Evolutionary conservation across 2,797 vertebrate species (phyloP), one percentile per base, ranked within the genome.

Genomic region (Tapirus indicus): DNA sequence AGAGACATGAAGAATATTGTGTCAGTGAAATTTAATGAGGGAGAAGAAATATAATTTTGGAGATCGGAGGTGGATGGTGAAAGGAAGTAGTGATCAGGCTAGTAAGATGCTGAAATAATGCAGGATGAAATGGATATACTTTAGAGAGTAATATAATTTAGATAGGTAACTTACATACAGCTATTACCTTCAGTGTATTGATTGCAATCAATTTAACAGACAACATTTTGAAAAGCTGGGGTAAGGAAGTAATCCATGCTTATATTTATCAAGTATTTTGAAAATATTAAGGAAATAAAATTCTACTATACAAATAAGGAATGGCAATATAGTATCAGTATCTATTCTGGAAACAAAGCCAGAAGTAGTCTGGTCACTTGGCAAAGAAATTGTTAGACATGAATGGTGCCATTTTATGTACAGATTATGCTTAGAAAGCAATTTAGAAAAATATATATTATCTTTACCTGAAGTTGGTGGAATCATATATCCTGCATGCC

Each of bases 401-500:
- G 35, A 83, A 10, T 69, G 8, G 8, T 74, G 3, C 7, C 77
- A 47, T 66, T 87, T 91, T 77, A 79, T 20, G 18, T 27, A 82
- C 1, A n/a, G 21, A 12, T 23, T 78, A 27, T 54, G 18, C 12
- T 92, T 90, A 97, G 49, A 88, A 86, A 88, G 14, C 2, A 95
- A 29, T 62, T 54, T 4, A 0, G 17, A 88, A 74, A 78, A 21
- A 17, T 5, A 35, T 29, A 54, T 72, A 58, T n/a, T 54, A 54
- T 71, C 2, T 75, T 97, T 97, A 98, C 98, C 97, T 98, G 97
- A 98, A 98, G 56, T 66, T 97, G 60, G 99, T 98, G 14, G 98
- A 98, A 97, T 99, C 98, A 80, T 98, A 99, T 69, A 99, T 98
- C 52, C 99, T 99, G 91, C 99, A 99, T 0, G 99, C 99, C 32